These are phyloP conservation scores for Sapayoa aenigma DNA, from an alignment of 2,113 vertebrate species.

Conservation along the genomic window DNA sequence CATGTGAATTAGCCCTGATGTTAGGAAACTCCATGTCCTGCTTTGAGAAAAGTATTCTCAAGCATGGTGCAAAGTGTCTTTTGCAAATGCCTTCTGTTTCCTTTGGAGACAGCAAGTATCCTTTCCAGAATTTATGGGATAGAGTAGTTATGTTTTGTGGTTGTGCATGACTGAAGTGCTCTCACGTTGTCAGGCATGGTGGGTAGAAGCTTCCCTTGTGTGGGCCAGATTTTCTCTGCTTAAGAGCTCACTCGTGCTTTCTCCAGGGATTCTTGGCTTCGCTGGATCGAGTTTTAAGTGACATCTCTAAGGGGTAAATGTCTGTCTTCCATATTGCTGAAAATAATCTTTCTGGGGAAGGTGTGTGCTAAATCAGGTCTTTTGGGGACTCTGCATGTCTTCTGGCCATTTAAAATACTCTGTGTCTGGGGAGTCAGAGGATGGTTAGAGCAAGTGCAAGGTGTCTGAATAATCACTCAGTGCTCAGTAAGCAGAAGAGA, in stretches of 20 bases:
- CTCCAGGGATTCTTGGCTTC: background rate
- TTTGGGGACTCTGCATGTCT: background rate
- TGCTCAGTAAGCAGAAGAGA: background rate
- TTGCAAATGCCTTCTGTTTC: background rate
- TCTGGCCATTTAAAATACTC: background rate
- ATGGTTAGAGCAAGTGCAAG: background rate
- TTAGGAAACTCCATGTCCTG: background rate
- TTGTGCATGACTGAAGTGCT: background rate
- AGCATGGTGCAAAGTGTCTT: background rate
- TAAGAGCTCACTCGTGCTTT: background rate
- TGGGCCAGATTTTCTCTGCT: background rate
- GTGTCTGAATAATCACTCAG: background rate
- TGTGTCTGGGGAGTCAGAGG: background rate
- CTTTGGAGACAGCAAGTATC: background rate
- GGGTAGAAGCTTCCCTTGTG: background rate
- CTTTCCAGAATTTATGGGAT: background rate
- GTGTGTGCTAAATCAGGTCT: background rate
- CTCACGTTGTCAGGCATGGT: background rate
- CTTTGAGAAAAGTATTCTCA: slow-evolving; percentile 12
- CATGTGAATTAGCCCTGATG: slow-evolving; percentile 35
- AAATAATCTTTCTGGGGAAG: background rate
- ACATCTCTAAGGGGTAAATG: background rate
- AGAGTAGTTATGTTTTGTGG: background rate
- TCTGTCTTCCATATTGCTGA: background rate
- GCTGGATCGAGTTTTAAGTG: background rate